Evolutionary conservation across 1,140 invertebrate species (phyloP).

Genomic region (Bombus ignitus): DNA sequence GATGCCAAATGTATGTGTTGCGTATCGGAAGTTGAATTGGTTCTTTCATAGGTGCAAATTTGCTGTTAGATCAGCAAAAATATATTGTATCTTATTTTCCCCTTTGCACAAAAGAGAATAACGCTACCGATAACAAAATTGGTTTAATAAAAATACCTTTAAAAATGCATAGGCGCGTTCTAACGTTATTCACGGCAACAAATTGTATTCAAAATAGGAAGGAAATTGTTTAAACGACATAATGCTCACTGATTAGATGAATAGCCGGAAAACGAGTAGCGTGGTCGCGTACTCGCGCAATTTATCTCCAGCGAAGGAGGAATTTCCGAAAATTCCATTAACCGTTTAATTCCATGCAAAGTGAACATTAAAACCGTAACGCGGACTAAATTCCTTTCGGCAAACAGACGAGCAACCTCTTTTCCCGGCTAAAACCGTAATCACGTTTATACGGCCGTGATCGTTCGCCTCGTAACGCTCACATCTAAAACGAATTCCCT

Average conservation of each 20-base stretch:
- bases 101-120: neutral
- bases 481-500: conserved; percentile 34
- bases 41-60: too few relatives aligned
- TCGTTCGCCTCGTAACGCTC: conserved; percentile 28
- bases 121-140: neutral
- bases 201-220: neutral
- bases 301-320: neutral
- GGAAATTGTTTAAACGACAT: conserved; percentile 3
- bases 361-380: conserved; percentile 29
- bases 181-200: neutral
- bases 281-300: neutral
- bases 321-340: conserved; percentile 43
- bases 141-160: neutral
- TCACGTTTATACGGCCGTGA: conserved; percentile 35
- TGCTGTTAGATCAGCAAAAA: too few relatives aligned
- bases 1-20: too few relatives aligned
- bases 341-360: conserved; percentile 27
- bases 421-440: conserved; percentile 33
- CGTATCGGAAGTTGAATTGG: too few relatives aligned
- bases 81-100: too few relatives aligned
- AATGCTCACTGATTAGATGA: neutral
- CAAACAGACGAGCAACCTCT: conserved; percentile 20
- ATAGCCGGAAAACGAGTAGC: neutral
- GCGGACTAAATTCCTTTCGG: conserved; percentile 21
- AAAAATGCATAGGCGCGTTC: neutral